These are phyloP conservation scores for Melanostoma mellinum DNA, from an alignment of 2,888 invertebrate genomes.

Conservation along the genomic window DNA sequence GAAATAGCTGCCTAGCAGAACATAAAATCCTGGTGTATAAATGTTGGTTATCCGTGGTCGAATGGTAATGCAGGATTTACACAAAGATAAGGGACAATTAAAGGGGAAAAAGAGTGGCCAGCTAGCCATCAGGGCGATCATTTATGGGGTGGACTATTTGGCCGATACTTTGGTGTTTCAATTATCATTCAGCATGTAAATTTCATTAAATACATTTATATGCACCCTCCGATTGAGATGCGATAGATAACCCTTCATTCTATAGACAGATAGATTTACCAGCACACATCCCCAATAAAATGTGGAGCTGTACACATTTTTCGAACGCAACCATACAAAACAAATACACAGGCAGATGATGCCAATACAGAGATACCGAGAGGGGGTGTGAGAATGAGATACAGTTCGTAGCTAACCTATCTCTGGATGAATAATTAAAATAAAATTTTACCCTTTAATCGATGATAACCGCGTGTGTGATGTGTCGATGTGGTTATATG, in stretches of 20 bases:
- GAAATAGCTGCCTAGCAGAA: constrained; percentile 35
- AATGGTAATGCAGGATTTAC: constrained; percentile 32
- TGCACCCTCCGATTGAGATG: constrained; percentile 35
- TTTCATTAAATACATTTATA: constrained; percentile 45
- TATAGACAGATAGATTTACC: neutral
- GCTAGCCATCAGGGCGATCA: constrained; percentile 35
- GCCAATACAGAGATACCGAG: neutral
- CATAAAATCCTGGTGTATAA: constrained; percentile 48
- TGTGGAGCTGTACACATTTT: neutral
- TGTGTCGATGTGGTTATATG: constrained; percentile 39
- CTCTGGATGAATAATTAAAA: constrained; percentile 58
- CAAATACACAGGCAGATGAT: neutral
- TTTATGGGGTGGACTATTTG: constrained; percentile 56
- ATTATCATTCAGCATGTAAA: constrained; percentile 63
- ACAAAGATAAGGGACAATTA: constrained; percentile 38
- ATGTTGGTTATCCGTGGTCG: constrained; percentile 39
- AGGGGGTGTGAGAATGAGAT: neutral
- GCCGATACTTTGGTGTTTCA: constrained; percentile 67
- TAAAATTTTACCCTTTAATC: constrained; percentile 63
- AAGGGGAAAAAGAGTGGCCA: constrained; percentile 1
- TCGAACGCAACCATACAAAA: neutral
- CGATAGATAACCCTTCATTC: neutral
- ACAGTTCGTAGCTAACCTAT: constrained; percentile 1
- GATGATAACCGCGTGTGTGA: constrained; percentile 54
- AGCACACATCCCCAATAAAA: neutral